These are phyloP conservation scores for Caradrina kadenii DNA, from an alignment of 2,888 invertebrate species.

Conservation along the genomic window DNA sequence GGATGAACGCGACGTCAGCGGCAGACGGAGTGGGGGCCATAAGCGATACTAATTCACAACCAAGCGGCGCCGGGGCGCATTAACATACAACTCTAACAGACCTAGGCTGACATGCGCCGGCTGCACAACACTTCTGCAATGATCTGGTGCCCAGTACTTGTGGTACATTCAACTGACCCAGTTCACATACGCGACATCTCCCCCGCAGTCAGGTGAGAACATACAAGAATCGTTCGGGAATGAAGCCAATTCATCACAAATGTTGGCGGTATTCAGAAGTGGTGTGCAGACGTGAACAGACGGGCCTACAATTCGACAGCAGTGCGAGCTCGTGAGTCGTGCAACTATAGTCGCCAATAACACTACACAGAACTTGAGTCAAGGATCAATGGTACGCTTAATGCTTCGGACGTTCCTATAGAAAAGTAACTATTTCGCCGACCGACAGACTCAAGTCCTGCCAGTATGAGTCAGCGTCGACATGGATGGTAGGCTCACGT, in stretches of 20 bases:
- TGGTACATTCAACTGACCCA: too few relatives aligned
- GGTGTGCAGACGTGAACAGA: constrained; percentile 24
- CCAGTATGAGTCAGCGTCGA: constrained; percentile 6
- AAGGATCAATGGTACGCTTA: constrained; percentile 17
- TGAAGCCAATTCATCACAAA: constrained; percentile 35
- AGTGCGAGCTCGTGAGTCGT: constrained; percentile 75
- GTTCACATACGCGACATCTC: neutral
- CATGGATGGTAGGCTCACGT: constrained; percentile 22
- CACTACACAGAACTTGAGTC: constrained; percentile 10
- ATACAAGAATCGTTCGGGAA: neutral
- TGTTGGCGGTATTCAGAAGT: neutral
- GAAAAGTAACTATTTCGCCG: constrained; percentile 11
- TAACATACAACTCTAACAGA: constrained; percentile 57
- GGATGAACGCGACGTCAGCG: constrained; percentile 55
- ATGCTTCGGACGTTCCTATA: constrained; percentile 18
- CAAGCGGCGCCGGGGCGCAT: constrained; percentile 76
- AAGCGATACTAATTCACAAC: constrained; percentile 86
- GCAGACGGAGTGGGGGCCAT: constrained; percentile 58
- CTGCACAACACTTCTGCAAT: constrained; percentile 19
- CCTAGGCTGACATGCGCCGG: constrained; percentile 10
- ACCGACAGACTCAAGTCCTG: constrained; percentile 12
- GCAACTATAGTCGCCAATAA: constrained; percentile 64
- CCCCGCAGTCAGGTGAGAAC: neutral
- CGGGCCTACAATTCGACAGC: constrained; percentile 59
- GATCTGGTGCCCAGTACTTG: neutral